Percentiles rank a stretch among this genome's conserved stretches.
phyloP scores from a whole-genome alignment of 2,113 vertebrate species.

The Rhegmatorhina hoffmannsi region DNA sequence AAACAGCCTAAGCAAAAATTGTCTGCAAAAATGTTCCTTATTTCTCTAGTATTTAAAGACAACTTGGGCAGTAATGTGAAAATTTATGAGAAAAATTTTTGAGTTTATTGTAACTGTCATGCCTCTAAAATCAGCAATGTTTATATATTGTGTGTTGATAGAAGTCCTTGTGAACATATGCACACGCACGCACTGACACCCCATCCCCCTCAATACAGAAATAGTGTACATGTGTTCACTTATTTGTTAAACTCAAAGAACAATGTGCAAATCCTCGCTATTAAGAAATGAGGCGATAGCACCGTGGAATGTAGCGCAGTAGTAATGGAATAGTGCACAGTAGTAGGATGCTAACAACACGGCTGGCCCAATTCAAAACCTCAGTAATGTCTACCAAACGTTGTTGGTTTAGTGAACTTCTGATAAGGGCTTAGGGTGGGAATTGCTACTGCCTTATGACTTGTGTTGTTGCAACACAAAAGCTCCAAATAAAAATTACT shows the following conservation, averaged over 20 bases:
- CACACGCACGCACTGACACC: not conserved
- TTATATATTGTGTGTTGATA: not conserved
- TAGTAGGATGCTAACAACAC: not conserved
- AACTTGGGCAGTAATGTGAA: not conserved
- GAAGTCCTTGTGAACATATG: not conserved
- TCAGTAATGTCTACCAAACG: not conserved
- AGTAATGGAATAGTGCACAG: not conserved
- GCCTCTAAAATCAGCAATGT: not conserved
- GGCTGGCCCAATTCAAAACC: not conserved
- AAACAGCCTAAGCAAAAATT: not conserved
- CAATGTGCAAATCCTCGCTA: not conserved
- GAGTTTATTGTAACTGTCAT: not conserved
- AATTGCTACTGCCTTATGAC: not conserved
- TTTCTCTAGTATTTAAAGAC: not conserved
- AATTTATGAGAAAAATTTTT: accelerated
- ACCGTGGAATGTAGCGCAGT: not conserved
- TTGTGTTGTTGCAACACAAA: not conserved
- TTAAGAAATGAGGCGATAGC: not conserved
- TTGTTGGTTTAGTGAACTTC: not conserved
- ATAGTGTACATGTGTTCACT: not conserved
- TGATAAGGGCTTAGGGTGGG: not conserved
- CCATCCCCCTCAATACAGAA: not conserved
- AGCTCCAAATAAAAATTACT: not conserved
- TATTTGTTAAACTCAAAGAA: not conserved
- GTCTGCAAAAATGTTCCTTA: not conserved